These are phyloP conservation scores for Drosophila kikkawai DNA, from an alignment of 1,140 invertebrate species.

Conservation along the genomic window DNA sequence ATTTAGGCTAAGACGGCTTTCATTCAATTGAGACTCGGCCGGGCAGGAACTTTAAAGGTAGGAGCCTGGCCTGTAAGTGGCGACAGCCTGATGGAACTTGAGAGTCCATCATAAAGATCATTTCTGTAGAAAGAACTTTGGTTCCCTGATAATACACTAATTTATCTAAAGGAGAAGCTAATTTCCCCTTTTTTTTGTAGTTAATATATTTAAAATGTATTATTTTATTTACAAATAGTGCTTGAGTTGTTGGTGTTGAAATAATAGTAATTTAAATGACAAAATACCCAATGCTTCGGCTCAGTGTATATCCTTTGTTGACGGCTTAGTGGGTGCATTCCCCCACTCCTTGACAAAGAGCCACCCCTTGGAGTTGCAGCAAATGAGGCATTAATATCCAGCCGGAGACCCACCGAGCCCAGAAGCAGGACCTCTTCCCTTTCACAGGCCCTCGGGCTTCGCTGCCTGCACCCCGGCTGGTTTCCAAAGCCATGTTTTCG, in stretches of 20 bases:
- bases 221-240: no score
- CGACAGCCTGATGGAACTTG: no score
- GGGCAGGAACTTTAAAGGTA: neutral
- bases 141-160: no score
- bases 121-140: no score
- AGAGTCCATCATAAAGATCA: no score
- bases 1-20: neutral
- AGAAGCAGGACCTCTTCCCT: conserved; percentile 23
- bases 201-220: no score
- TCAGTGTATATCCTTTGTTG: conserved; percentile 48
- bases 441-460: conserved; percentile 32
- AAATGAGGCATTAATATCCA: conserved; percentile 83
- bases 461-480: conserved; percentile 47
- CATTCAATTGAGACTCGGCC: neutral
- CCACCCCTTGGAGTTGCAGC: conserved; percentile 48
- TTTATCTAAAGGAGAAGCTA: no score
- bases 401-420: conserved; percentile 38
- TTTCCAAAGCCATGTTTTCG: conserved; percentile 60
- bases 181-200: no score
- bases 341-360: conserved; percentile 19
- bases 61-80: neutral
- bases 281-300: neutral
- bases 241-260: neutral
- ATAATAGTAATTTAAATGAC: neutral
- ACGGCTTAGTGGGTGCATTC: conserved; percentile 64